Base-by-base conservation (phyloP, 2,888 invertebrate species). In the Caenorhabditis sp. region DNA sequence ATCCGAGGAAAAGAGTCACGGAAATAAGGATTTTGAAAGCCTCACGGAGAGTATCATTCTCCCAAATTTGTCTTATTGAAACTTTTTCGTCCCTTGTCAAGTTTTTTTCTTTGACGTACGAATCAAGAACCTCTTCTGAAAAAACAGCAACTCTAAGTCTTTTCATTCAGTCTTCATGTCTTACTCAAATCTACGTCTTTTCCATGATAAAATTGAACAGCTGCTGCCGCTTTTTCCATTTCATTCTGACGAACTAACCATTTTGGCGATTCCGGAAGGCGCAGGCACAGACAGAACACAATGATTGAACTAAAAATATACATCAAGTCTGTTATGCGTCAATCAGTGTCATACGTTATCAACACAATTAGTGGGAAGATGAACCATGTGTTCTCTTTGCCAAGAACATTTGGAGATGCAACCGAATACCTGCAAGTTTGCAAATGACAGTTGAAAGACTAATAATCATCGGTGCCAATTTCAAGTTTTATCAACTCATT, bases 241-340 rank as follows among this genome's bases (percentile, higher is more conserved):
- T 65, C n/a, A 18, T 71, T 78, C 32, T 79, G 77, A 20, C 70
- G 40, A 0, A 82, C 65, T 3, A 85, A 64, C 85, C 85, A 85
- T 74, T 82, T 82, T 9, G 85, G 85, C 28, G 85, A 85, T 13
- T 85, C 85, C 20, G 83, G 83, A n/a, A 85, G 44, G 1, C 69
- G 53, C 2, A 26, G 28, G 0, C 80, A 62, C 44, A 70, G 20
- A 1, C 65, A 24, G 26, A 80, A 85, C 11, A 69, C 40, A 2
- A 76, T 18, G 8, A 70, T 15, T 3, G 78, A 80, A 44, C 85
- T 85, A 26, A 26, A 83, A 56, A 13, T 61, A 40, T 61, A 50
- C 50, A 51, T 20, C 24, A 24, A 40, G 15, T 9, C 20, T 18
- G 37, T 40, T 40, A 2, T 40, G 40, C 3, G 3, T 26, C 0